These are phyloP conservation scores for Percina caprodes DNA, from an alignment of 2,113 vertebrate species.

Conservation along the genomic window DNA sequence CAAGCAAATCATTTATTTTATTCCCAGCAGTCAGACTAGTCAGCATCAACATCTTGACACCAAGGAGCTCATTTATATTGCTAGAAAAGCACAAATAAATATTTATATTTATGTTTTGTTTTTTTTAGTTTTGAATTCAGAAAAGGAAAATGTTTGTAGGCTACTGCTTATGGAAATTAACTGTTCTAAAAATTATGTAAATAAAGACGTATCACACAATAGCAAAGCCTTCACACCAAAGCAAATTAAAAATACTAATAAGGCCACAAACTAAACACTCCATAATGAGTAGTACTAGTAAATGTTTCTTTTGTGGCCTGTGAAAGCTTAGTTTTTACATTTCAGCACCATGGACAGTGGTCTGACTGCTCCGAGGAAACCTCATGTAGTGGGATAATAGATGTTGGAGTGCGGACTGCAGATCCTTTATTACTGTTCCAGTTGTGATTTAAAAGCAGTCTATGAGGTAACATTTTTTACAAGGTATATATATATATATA, in stretches of 20 bases:
- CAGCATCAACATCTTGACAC: slow-evolving; percentile 15
- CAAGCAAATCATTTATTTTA: slow-evolving; percentile 20
- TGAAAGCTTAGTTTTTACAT: neutral
- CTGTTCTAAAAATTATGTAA: neutral
- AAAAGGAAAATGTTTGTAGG: neutral
- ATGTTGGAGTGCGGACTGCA: neutral
- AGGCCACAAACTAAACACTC: neutral
- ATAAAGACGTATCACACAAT: neutral
- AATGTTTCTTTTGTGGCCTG: neutral
- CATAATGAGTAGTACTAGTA: neutral
- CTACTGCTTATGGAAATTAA: neutral
- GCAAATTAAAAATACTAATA: neutral
- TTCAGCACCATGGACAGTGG: slow-evolving; percentile 70
- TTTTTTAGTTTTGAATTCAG: neutral
- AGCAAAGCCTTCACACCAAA: neutral
- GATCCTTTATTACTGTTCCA: neutral
- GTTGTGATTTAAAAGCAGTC: neutral
- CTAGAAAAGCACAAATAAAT: neutral
- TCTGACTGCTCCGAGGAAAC: neutral
- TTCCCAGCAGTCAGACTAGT: slow-evolving; percentile 20
- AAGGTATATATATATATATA: neutral
- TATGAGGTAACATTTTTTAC: neutral
- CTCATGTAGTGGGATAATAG: neutral
- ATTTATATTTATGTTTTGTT: neutral
- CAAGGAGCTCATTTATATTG: neutral